phyloP scores from a whole-genome alignment of 2,113 vertebrate species.

The Prionailurus bengalensis region DNA sequence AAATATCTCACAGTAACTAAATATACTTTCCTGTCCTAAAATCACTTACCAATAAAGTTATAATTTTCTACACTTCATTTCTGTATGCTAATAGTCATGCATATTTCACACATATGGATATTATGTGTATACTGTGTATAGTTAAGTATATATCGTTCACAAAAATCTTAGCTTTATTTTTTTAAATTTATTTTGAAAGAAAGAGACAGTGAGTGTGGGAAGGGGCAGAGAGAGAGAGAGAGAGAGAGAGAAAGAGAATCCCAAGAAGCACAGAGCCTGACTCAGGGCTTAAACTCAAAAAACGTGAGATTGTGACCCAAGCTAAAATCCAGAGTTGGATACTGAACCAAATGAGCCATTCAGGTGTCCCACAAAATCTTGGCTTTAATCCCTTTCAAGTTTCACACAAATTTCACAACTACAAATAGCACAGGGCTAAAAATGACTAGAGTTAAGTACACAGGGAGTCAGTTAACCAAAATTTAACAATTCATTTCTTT shows the following conservation, averaged over 20 bases:
- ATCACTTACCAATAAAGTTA: constrained; percentile 43
- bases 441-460: neutral
- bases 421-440: constrained; percentile 6
- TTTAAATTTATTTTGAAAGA: no score
- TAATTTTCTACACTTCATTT: neutral
- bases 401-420: constrained; percentile 54
- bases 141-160: constrained; percentile 14
- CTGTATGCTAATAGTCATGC: neutral
- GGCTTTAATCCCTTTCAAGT: constrained; percentile 19
- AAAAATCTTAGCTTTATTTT: constrained; percentile 39
- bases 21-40: neutral
- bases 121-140: neutral
- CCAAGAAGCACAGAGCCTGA: no score
- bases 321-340: no score
- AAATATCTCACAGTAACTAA: constrained; percentile 34
- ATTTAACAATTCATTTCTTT: constrained; percentile 31
- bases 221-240: no score
- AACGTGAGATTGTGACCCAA: no score
- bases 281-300: no score
- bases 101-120: neutral
- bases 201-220: no score
- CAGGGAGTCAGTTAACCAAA: constrained; percentile 6
- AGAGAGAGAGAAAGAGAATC: no score
- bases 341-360: no score
- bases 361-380: neutral